These are phyloP conservation scores for Macrobrachium nipponense DNA, from an alignment of 1,140 invertebrate species.

Conservation along the genomic window DNA sequence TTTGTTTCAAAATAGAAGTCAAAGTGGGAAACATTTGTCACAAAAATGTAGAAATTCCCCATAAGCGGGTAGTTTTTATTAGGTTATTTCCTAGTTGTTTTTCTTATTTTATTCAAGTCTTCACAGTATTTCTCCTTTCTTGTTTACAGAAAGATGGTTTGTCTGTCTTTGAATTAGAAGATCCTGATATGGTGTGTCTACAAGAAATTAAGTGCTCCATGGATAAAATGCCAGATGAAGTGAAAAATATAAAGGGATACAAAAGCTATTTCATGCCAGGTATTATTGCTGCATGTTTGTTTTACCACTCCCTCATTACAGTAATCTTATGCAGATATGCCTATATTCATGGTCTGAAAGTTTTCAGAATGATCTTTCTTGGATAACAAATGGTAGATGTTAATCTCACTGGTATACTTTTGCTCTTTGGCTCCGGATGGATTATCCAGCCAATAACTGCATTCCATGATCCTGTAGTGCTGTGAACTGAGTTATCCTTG, in stretches of 20 bases:
- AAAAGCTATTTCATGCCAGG: slow-evolving; percentile 84
- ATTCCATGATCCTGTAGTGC: too few relatives aligned
- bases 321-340: background rate
- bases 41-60: too few relatives aligned
- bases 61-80: too few relatives aligned
- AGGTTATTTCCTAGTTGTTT: too few relatives aligned
- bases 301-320: background rate
- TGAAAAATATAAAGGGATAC: slow-evolving; percentile 80
- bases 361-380: too few relatives aligned
- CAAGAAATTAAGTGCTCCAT: slow-evolving; percentile 95
- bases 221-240: slow-evolving; percentile 84
- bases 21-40: too few relatives aligned
- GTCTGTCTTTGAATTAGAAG: slow-evolving; percentile 82
- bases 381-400: too few relatives aligned
- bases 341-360: background rate
- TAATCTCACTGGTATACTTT: too few relatives aligned
- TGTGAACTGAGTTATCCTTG: too few relatives aligned
- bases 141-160: slow-evolving; percentile 78
- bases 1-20: too few relatives aligned
- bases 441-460: too few relatives aligned
- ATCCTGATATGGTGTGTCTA: slow-evolving; percentile 92
- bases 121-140: slow-evolving; percentile 47
- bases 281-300: slow-evolving; percentile 57
- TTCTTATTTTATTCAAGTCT: background rate
- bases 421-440: too few relatives aligned